phyloP scores from a whole-genome alignment of 1,140 invertebrate genomes.

The Conopomorpha cramerella region DNA sequence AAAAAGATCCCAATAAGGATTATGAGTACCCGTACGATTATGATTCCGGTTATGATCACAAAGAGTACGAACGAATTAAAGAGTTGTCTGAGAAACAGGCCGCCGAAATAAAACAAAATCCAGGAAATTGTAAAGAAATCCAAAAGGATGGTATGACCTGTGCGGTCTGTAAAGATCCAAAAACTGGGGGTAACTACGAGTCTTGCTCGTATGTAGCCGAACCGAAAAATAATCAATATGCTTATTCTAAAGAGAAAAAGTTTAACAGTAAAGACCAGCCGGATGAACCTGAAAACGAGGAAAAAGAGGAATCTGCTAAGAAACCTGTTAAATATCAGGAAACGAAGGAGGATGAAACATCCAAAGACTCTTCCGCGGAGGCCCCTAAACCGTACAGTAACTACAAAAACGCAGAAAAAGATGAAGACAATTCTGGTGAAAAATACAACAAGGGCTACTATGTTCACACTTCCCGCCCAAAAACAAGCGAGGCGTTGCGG shows the following conservation, averaged over 20 bases:
- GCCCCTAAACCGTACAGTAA: constrained; percentile 24
- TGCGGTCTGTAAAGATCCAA: constrained; percentile 68
- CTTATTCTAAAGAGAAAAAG: constrained; percentile 66
- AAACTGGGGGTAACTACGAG: constrained; percentile 72
- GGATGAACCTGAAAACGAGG: constrained; percentile 39
- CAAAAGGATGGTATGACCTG: constrained; percentile 68
- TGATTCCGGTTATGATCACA: constrained; percentile 52
- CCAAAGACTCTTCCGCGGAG: constrained; percentile 11
- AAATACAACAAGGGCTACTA: constrained; percentile 51
- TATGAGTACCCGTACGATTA: constrained; percentile 52
- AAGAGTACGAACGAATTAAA: constrained; percentile 58
- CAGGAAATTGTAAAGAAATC: constrained; percentile 66
- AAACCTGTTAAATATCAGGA: constrained; percentile 38
- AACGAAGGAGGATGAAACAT: constrained; percentile 17
- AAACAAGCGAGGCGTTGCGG: constrained; percentile 29
- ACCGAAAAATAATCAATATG: constrained; percentile 72
- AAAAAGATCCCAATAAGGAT: constrained; percentile 35
- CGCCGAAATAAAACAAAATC: constrained; percentile 61
- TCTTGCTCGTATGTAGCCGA: constrained; percentile 71
- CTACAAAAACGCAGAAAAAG: constrained; percentile 28
- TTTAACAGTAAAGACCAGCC: constrained; percentile 62
- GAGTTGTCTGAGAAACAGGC: constrained; percentile 61
- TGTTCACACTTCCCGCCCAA: constrained; percentile 31
- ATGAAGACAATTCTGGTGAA: constrained; percentile 33
- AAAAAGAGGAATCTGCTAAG: constrained; percentile 31